Base-by-base conservation (phyloP, 2,113 vertebrate genomes). In the Semnopithecus entellus region DNA sequence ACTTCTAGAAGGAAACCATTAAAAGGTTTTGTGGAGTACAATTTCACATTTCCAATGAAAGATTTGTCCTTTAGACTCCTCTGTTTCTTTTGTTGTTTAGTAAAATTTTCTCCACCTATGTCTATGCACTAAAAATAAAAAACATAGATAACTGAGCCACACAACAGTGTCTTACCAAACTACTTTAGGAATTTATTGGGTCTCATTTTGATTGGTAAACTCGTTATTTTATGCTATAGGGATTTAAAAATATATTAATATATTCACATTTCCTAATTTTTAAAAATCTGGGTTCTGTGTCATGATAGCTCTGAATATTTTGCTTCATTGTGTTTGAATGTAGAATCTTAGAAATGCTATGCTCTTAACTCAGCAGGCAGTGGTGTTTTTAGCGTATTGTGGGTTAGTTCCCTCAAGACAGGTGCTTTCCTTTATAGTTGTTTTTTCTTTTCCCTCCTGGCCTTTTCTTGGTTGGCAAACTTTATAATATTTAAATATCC, bases 11-110 rank as follows among this genome's bases (percentile, higher is more conserved):
- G 79, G 59, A 75, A n/a, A 8, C 17, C 27, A 79, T 85, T 75
- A 32, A 30, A 61, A 66, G 30, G 13, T 76, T 93, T 64, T 82
- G 25, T 55, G 10, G 27, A 10, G 4, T 48, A 66, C 9, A n/a
- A 38, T 78, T 72, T 70, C n/a, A 85, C 82, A 93, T 85, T 91
- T 68, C 68, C 72, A 88, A 11, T 45, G 59, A 91, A 95, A 96
- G 5, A 66, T 57, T 30, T 75, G 43, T 35, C 38, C 50, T 43
- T 80, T 85, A 73, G 81, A 55, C 57, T 57, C 16, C 43, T 72
- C 18, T 38, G 30, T 50, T 59, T 83, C 35, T 88, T 90, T 72
- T 82, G 6, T 35, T 83, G 38, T 81, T 92, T 79, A 59, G 35
- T 79, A 45, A 55, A 45, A 57, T 40, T 73, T 90, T 95, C 27